Evolutionary conservation across 2,113 vertebrate species (phyloP).

Genomic region (Aptenodytes patagonicus): DNA sequence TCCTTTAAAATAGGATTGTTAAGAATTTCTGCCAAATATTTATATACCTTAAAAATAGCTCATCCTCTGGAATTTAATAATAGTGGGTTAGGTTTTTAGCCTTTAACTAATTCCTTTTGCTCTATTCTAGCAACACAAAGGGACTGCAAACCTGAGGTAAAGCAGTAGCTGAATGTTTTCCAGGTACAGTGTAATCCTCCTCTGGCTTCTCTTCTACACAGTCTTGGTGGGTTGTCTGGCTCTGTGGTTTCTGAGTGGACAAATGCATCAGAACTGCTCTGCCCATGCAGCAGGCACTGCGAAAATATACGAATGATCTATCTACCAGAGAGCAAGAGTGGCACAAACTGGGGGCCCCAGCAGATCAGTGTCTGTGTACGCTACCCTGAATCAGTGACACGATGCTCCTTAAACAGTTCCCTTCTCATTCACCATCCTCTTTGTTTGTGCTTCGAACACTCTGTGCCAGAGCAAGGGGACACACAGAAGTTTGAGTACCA

Average conservation of each 20-base stretch:
- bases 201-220: not conserved
- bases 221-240: not conserved
- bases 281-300: not conserved
- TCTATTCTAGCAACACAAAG: not conserved
- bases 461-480: not conserved
- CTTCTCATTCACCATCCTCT: not conserved
- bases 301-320: not conserved
- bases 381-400: not conserved
- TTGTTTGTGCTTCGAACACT: not conserved
- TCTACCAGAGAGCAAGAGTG: not conserved
- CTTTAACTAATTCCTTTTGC: slow-evolving; percentile 45
- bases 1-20: not conserved
- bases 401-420: not conserved
- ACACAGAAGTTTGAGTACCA: not conserved
- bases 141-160: not conserved
- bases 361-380: not conserved
- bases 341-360: not conserved
- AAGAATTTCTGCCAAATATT: slow-evolving; percentile 39
- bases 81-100: slow-evolving; percentile 6
- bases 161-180: not conserved
- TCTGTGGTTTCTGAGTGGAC: not conserved
- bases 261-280: not conserved
- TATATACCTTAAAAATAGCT: slow-evolving; percentile 38
- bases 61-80: slow-evolving; percentile 49
- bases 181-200: not conserved